Evolutionary conservation across 1,140 invertebrate species (phyloP), one percentile per base, ranked within the genome.

Genomic region (Diorhabda carinulata): DNA sequence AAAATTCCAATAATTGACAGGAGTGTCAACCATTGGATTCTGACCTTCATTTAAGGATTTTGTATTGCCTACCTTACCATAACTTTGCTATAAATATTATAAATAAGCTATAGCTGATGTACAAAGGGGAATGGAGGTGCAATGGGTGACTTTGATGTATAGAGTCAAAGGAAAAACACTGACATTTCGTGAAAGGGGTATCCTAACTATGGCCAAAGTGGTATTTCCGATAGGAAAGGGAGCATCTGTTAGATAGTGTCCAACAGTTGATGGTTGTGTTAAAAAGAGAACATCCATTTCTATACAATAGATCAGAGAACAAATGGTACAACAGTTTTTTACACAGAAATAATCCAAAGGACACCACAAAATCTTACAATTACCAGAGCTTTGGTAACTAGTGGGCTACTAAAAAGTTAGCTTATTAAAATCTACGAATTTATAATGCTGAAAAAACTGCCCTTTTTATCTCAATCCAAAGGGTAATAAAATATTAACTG

Each of bases 361-460:
- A 71, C 52, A 41, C 45, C 69, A 3, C 61, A 73, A 66, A 63
- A 61, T 3, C 64, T 70, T 45, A 68, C 70, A 44, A 67, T 67
- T 61, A 52, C 60, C 9, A 3, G 69, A 52, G 63, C 70, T 2
- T 63, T 66, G 41, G 66, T 71, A 25, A 67, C 70, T 42, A 64
- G 67, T 64, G 10, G 59, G 8, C 61, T 6, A 3, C n/a, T 71
- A 42, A 5, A 43, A 8, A 59, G 43, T 10, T 70, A 65, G 65
- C 66, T 67, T 64, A 5, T 5, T 5, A n/a, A 59, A 59, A 5
- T 59, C 59, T 62, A 5, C 70, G 78, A n/a, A 75, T 82, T 7
- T 78, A 78, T 47, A 82, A 82, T 71, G 57, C 73, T 3, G 78
- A 82, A 60, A 79, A 82, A 69, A 81, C 74, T 5, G 57, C 0